Evolutionary conservation across 2,113 vertebrate genomes (phyloP).

Genomic region (Azemiops feae): DNA sequence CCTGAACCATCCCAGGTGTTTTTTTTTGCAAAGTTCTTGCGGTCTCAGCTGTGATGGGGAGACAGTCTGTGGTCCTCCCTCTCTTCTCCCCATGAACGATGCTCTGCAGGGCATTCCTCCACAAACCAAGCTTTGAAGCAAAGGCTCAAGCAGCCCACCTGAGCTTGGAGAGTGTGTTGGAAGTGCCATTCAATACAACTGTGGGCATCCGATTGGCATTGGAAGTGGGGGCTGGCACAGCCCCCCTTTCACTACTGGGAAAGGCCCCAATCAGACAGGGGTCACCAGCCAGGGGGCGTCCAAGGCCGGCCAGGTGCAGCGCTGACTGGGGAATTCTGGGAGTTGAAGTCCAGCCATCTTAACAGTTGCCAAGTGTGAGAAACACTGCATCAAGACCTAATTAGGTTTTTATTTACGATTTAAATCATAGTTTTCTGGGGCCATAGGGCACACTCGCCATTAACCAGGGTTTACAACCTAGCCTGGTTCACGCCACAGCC

Average conservation of each 20-base stretch:
- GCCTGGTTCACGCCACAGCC: no score
- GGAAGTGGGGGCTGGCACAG: slow-evolving; percentile 76
- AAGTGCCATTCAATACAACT: slow-evolving; percentile 79
- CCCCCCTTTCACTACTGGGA: slow-evolving; percentile 72
- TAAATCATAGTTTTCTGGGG: no score
- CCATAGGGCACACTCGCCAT: no score
- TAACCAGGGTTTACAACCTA: no score
- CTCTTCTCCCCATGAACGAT: slow-evolving; percentile 53
- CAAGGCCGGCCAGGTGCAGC: slow-evolving; percentile 71
- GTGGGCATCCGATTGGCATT: slow-evolving; percentile 74
- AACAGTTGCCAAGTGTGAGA: neutral
- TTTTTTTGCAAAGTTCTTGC: no score
- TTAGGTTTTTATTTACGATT: no score
- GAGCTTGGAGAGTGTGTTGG: slow-evolving; percentile 80
- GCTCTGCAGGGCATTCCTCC: slow-evolving; percentile 59
- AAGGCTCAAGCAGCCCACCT: slow-evolving; percentile 69
- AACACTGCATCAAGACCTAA: neutral
- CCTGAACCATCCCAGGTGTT: no score
- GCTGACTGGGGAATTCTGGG: neutral
- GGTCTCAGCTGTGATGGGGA: no score
- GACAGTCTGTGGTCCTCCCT: no score
- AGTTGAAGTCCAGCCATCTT: neutral
- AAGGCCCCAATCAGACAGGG: slow-evolving; percentile 66
- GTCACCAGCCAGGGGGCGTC: slow-evolving; percentile 71
- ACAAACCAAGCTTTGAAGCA: slow-evolving; percentile 61